Conservation (phyloP, 2,113 vertebrate genomes). For the Chiloscyllium plagiosum region DNA sequence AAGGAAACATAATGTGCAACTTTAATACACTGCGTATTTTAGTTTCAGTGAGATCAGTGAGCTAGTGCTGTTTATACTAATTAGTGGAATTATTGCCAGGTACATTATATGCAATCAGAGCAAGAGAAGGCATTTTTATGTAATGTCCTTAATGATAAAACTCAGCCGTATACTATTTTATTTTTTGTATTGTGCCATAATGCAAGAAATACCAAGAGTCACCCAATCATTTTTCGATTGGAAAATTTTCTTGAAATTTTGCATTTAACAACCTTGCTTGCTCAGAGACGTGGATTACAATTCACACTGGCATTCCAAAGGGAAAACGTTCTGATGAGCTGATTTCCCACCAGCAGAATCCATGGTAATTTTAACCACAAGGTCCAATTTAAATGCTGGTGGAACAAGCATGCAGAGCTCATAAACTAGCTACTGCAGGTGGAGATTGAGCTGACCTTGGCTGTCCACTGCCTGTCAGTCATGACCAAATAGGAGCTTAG, state of each 20-base stretch:
- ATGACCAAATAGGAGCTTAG: background rate
- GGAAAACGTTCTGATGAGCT: background rate
- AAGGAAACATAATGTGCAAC: background rate
- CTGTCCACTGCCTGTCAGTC: background rate
- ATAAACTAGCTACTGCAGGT: too few species aligned
- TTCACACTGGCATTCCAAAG: background rate
- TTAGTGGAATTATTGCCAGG: background rate
- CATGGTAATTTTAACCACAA: background rate
- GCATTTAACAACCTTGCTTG: background rate
- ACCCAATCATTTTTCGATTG: background rate
- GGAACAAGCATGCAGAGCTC: background rate
- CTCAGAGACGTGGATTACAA: background rate
- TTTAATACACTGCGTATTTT: background rate
- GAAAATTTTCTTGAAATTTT: background rate
- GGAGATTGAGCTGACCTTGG: background rate
- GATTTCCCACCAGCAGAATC: background rate
- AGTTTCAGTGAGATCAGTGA: background rate
- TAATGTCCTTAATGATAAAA: background rate
- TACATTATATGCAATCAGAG: background rate
- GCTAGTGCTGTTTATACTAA: background rate
- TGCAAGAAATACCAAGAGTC: background rate
- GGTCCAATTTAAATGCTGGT: background rate
- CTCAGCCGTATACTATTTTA: background rate
- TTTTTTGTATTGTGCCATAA: too few species aligned
- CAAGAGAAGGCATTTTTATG: background rate